Percentiles rank a stretch among this genome's conserved stretches.
Conservation (phyloP, 2,797 vertebrate genomes). For the Melanotaenia parkinsoni region DNA sequence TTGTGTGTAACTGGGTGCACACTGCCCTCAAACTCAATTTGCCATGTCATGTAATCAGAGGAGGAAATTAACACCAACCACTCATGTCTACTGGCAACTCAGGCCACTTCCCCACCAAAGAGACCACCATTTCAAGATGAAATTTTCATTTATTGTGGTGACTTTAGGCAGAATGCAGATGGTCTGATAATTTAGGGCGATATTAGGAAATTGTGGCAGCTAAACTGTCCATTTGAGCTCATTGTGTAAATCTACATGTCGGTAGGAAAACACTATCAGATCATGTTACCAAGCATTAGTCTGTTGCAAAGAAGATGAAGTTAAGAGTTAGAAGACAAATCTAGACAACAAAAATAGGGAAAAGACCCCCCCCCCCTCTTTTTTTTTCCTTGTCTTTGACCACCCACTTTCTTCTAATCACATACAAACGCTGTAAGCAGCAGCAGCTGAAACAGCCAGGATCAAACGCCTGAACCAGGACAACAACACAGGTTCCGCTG, state of each 20-base stretch:
- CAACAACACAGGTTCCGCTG: slow-evolving; percentile 83
- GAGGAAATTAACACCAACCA: slow-evolving; percentile 58
- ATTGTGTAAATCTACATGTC: slow-evolving; percentile 17
- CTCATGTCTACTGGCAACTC: slow-evolving; percentile 32
- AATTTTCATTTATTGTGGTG: slow-evolving; percentile 19
- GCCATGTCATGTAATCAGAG: slow-evolving; percentile 56
- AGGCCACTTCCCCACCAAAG: not conserved
- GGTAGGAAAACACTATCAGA: slow-evolving; percentile 2
- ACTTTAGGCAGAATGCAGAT: slow-evolving; percentile 27
- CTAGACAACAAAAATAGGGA: slow-evolving; percentile 21
- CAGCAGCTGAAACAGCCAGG: slow-evolving; percentile 83
- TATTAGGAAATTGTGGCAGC: slow-evolving; percentile 32
- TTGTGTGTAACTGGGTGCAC: slow-evolving; percentile 31
- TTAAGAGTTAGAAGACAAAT: slow-evolving; percentile 16
- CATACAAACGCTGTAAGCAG: slow-evolving; percentile 86
- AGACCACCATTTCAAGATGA: slow-evolving; percentile 12
- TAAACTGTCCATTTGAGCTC: slow-evolving; percentile 36
- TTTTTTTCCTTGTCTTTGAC: slow-evolving; percentile 61
- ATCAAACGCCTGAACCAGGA: slow-evolving; percentile 81
- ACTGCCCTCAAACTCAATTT: slow-evolving; percentile 60
- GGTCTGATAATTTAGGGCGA: slow-evolving; percentile 33
- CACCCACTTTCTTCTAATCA: slow-evolving; percentile 86
- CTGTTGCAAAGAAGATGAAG: not conserved
- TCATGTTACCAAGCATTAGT: slow-evolving; percentile 3
- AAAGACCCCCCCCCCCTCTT: slow-evolving; percentile 34